Base-by-base conservation (phyloP, 2,888 invertebrate species). In the Harpalus rubripes region DNA sequence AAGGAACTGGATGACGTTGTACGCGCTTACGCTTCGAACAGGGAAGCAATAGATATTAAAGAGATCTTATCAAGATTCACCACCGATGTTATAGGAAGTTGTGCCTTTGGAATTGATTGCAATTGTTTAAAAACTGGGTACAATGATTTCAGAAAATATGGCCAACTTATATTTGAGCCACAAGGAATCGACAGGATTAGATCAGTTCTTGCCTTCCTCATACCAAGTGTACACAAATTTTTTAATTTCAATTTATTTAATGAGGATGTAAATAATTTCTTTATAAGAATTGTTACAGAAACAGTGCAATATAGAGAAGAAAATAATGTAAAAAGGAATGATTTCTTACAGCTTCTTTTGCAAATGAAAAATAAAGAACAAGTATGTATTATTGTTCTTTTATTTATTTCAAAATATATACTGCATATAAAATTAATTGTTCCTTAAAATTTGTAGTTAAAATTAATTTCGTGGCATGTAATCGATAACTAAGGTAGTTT, bases 291-390 rank as follows among this genome's bases (percentile, higher is more conserved):
- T 7, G 86, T 87, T 2, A 86, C 85, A 58, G 84, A 86, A 7
- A 87, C 87, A 1, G 85, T 88, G 5, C 83, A 80, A 10, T 84
- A 86, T 15, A 72, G 88, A 18, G 86, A 87, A 65, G 80, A 86
- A 58, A 87, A 81, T 41, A 87, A 87, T 22, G 78, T 87, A 81
- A 90, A 89, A 41, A 89, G 93, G 63, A 92, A 92, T 85, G 94
- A 94, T 88, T 93, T 93, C 87, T 88, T 94, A 85, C 93, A 93
- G 88, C 90, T 93, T 4, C 89, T 94, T 7, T 93, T 93, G 61
- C 92, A 93, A 72, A 88, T 93, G 86, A 92, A 91, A 87, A 91
- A 92, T 87, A 90, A 87, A 87, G 52, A 88, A 88, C 68, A 63
- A 22, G 63, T 63, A 63, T 5, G 44, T 52, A 32, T 32, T 32